Evolutionary conservation across 2,113 vertebrate genomes (phyloP), one percentile per base, ranked within the genome.

Genomic region (Macquaria ambigua): DNA sequence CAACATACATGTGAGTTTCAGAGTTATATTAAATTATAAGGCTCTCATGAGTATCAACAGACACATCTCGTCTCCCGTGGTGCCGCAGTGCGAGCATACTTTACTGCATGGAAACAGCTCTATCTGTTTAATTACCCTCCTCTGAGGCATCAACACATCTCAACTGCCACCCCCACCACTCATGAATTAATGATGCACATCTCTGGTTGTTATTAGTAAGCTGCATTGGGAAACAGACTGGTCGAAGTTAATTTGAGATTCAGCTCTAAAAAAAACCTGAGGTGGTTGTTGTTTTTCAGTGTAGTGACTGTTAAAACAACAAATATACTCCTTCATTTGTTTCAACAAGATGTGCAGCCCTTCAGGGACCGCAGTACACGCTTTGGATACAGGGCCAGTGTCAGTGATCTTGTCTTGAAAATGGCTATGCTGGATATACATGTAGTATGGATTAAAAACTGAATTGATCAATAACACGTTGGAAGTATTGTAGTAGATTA

Each of bases 181-280:
- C 92, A 93, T 94, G 92, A 94, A 94, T 95, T 94, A 93, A 94
- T 94, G 92, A 94, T 93, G 84, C 77, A 69, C 83, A 91, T 90
- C 87, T 90, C 90, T 89, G 67, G 87, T 87, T 91, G 89, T 94
- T 94, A 91, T 93, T 93, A 92, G 92, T 81, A 74, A 90, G 87
- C 85, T 89, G 85, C 88, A 58, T 43, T 75, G 89, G 90, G 89
- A 90, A 90, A 90, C 84, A 84, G 67, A 87, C 78, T 85, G 87
- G 89, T 91, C 72, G 58, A 91, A 90, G 87, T 91, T 91, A 63
- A 94, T 92, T 91, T 83, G 56, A 72, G 75, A 93, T 92, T 85
- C 83, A 79, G 56, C 55, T 86, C 28, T 68, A 16, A 23, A 61
- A 69, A 64, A 66, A 72, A 79, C 15, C 2, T 10, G 25, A 70